Evolutionary conservation across 2,797 vertebrate species (phyloP).

Genomic region (Macroramphosus scolopax): DNA sequence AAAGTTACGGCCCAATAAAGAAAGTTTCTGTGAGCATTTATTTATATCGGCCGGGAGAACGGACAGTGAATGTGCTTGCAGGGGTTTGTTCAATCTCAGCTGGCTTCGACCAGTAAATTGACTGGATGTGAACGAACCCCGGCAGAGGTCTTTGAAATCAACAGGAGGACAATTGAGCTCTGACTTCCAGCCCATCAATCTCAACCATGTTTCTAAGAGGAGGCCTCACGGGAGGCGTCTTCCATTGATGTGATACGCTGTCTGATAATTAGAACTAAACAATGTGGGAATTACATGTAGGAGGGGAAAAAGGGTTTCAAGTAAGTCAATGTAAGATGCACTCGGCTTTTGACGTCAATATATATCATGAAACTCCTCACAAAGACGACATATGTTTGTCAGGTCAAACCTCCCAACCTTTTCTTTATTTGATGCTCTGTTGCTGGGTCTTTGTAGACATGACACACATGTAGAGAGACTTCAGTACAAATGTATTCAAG

Average conservation of each 20-base stretch:
- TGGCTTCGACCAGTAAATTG: conserved; percentile 46
- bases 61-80: conserved; percentile 23
- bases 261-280: conserved; percentile 1
- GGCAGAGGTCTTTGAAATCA: conserved; percentile 48
- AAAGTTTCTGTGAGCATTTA: conserved; percentile 6
- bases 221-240: not conserved
- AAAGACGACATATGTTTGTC: too few relatives aligned
- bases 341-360: too few relatives aligned
- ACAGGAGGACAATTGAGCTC: conserved; percentile 37
- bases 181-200: conserved; percentile 21
- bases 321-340: too few relatives aligned
- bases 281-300: not conserved
- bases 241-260: not conserved
- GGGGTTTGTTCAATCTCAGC: conserved; percentile 40
- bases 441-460: not conserved
- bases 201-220: conserved; percentile 19
- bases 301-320: not conserved
- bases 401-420: too few relatives aligned
- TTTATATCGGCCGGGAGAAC: conserved; percentile 23
- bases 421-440: too few relatives aligned
- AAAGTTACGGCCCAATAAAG: too few relatives aligned
- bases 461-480: not conserved
- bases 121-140: conserved; percentile 47
- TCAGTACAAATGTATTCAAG: not conserved
- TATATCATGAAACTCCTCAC: too few relatives aligned